Conservation (phyloP, 2,113 vertebrate genomes). For the Brachyhypopomus occidentalis region DNA sequence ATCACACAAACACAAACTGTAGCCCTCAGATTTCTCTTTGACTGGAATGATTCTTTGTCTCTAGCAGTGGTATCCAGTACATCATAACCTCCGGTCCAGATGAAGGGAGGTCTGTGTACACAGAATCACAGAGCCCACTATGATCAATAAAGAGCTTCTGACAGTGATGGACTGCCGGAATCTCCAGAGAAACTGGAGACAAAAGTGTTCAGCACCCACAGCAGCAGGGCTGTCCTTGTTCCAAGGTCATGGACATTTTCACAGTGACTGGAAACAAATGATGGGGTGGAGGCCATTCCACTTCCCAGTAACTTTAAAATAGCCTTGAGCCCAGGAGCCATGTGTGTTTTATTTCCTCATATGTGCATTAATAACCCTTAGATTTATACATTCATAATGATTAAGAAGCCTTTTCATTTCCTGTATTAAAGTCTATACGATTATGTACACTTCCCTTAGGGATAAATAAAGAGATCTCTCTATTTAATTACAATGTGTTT, state of each 20-base stretch:
- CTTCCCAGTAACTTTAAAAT: slow-evolving; percentile 21
- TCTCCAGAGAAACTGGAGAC: slow-evolving; percentile 70
- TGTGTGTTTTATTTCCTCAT: neutral
- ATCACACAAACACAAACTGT: no score
- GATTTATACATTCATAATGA: neutral
- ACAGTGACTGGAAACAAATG: slow-evolving; percentile 45
- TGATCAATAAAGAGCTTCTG: slow-evolving; percentile 75
- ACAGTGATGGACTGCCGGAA: slow-evolving; percentile 75
- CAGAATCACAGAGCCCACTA: slow-evolving; percentile 65
- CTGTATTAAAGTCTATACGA: no score
- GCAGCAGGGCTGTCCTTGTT: slow-evolving; percentile 56
- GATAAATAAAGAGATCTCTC: no score
- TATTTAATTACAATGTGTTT: neutral
- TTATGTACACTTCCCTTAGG: no score
- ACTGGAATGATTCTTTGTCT: neutral
- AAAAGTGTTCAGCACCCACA: slow-evolving; percentile 61
- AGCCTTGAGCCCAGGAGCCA: slow-evolving; percentile 2
- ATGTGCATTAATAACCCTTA: neutral
- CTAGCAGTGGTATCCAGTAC: slow-evolving; percentile 2
- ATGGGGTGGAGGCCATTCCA: slow-evolving; percentile 2
- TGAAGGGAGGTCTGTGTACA: slow-evolving; percentile 63
- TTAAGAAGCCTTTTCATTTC: no score
- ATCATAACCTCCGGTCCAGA: slow-evolving; percentile 41
- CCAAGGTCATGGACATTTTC: slow-evolving; percentile 66
- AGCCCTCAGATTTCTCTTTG: no score